phyloP scores from a whole-genome alignment of 2,888 invertebrate species.

The Protula sp. region DNA sequence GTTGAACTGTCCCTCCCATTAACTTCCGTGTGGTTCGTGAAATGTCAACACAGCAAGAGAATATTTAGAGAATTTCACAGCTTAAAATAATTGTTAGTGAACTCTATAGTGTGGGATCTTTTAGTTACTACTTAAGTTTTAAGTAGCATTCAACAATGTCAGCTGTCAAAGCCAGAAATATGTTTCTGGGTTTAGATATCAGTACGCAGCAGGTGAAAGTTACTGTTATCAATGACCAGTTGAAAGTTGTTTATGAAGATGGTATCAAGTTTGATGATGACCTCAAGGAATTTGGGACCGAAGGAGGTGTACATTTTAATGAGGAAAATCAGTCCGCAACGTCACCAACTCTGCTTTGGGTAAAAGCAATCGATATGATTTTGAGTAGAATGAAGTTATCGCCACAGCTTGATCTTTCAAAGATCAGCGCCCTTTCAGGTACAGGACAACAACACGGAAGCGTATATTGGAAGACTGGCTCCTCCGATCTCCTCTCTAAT shows the following conservation, averaged over 20 bases:
- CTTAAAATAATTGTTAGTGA: too few species aligned
- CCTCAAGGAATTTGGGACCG: conserved; percentile 72
- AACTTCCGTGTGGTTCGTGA: too few species aligned
- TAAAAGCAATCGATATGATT: conserved; percentile 55
- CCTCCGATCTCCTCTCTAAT: conserved; percentile 62
- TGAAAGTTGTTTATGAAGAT: conserved; percentile 71
- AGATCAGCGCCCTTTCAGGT: conserved; percentile 60
- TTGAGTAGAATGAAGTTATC: neutral
- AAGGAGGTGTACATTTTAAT: conserved; percentile 28
- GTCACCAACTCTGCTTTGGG: conserved; percentile 88
- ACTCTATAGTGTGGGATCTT: too few species aligned
- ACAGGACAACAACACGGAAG: conserved; percentile 86
- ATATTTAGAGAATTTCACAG: too few species aligned
- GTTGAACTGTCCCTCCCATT: too few species aligned
- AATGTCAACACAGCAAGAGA: too few species aligned
- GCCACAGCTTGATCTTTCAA: conserved; percentile 77
- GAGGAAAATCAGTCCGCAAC: conserved; percentile 55
- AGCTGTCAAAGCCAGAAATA: too few species aligned
- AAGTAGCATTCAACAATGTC: too few species aligned
- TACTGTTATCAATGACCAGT: conserved; percentile 69
- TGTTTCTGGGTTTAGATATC: neutral
- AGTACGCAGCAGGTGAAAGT: conserved; percentile 71
- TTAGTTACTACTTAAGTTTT: too few species aligned
- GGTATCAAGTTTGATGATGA: conserved; percentile 86
- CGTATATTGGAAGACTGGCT: conserved; percentile 84